Evolutionary conservation across 2,888 invertebrate species (phyloP).

Genomic region (Pandemis cinnamomeana): DNA sequence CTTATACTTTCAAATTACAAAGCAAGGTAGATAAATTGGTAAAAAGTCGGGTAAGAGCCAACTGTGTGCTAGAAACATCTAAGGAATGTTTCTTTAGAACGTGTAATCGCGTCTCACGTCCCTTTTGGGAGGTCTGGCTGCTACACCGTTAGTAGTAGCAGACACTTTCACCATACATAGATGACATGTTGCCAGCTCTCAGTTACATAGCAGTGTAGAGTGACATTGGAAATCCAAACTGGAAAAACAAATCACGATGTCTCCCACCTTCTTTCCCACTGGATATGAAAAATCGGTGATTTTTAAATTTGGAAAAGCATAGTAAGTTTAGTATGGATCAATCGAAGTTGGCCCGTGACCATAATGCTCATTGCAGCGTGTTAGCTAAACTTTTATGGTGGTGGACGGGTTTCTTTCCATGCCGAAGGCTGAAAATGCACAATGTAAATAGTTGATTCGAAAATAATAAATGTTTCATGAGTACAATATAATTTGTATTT

Average conservation of each 20-base stretch:
- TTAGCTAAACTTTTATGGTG: not conserved
- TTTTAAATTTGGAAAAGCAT: not conserved
- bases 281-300: not conserved
- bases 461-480: slow-evolving; percentile 11
- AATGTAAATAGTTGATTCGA: slow-evolving; percentile 19
- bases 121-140: slow-evolving; percentile 1
- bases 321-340: not conserved
- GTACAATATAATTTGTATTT: not conserved
- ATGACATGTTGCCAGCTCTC: not conserved
- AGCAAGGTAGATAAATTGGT: not conserved
- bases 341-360: not conserved
- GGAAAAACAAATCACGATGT: not conserved
- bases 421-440: slow-evolving; percentile 27
- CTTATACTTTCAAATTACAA: not conserved
- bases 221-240: not conserved
- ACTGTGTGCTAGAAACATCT: not conserved
- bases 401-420: not conserved
- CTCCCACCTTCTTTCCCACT: not conserved
- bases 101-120: not conserved
- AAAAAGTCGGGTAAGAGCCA: not conserved
- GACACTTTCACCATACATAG: slow-evolving; percentile 1
- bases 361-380: not conserved
- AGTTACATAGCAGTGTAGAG: not conserved
- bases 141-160: not conserved
- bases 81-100: not conserved